These are phyloP conservation scores for Pocota personata DNA, from an alignment of 2,888 invertebrate species.

Conservation along the genomic window DNA sequence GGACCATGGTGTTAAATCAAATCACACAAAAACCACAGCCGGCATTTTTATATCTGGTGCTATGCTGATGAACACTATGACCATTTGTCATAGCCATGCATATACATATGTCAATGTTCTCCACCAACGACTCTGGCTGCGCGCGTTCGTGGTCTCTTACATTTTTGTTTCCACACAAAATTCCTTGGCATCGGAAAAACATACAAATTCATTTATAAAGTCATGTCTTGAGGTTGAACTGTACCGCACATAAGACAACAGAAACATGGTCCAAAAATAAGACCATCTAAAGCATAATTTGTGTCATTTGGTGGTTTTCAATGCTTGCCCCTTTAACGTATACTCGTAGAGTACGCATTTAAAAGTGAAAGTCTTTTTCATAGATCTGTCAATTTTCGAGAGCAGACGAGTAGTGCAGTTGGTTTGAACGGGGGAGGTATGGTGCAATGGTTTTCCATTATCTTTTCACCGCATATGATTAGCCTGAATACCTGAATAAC, in stretches of 20 bases:
- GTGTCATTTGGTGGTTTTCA: constrained; percentile 32
- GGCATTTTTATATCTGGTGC: constrained; percentile 28
- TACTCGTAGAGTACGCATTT: constrained; percentile 21
- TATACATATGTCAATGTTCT: constrained; percentile 38
- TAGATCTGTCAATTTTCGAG: constrained; percentile 64
- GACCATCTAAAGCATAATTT: constrained; percentile 40
- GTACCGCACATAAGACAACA: constrained; percentile 40
- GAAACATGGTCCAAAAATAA: constrained; percentile 42
- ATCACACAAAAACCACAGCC: constrained; percentile 36
- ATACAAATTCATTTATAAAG: constrained; percentile 68
- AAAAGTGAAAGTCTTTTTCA: constrained; percentile 70
- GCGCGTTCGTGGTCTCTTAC: constrained; percentile 30
- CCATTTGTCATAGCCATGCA: constrained; percentile 60
- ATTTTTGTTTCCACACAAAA: constrained; percentile 44
- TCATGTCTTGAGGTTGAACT: constrained; percentile 53
- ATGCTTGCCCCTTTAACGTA: constrained; percentile 8
- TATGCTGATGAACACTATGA: constrained; percentile 62
- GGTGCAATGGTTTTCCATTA: constrained; percentile 65
- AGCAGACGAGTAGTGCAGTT: constrained; percentile 38
- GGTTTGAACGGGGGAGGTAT: not conserved
- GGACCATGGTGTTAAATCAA: constrained; percentile 57
- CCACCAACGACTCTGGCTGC: not conserved
- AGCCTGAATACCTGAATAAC: constrained; percentile 44
- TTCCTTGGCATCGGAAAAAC: constrained; percentile 57
- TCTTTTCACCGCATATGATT: constrained; percentile 68